Evolutionary conservation across 2,888 invertebrate species (phyloP).

Genomic region (Encarsia formosa): DNA sequence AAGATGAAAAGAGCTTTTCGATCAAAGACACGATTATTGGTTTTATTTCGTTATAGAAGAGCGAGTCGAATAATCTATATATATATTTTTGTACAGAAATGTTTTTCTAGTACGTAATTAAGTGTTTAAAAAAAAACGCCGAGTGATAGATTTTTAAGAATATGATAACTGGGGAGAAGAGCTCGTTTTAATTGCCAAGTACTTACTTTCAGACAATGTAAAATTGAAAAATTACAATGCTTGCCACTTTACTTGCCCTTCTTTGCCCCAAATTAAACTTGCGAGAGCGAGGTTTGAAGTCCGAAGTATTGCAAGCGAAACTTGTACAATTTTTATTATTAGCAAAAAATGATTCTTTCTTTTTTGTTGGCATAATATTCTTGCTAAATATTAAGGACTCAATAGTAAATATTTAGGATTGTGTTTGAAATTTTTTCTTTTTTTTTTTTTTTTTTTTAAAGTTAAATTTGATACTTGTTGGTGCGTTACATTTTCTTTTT

Average conservation of each 20-base stretch:
- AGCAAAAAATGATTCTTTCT: constrained; percentile 1
- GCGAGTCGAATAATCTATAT: constrained; percentile 31
- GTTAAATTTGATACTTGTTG: constrained; percentile 6
- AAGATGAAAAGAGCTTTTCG: constrained; percentile 6
- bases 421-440: constrained; percentile 13
- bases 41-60: constrained; percentile 12
- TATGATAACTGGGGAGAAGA: constrained; percentile 25
- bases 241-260: constrained; percentile 43
- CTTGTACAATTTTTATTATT: constrained; percentile 6
- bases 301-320: constrained; percentile 3
- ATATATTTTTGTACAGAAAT: constrained; percentile 50
- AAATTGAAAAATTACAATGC: constrained; percentile 23
- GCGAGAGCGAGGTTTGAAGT: neutral
- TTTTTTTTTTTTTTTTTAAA: neutral
- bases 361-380: no score
- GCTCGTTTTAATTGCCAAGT: constrained; percentile 36
- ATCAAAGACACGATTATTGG: constrained; percentile 8
- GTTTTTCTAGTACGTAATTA: constrained; percentile 44
- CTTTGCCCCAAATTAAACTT: constrained; percentile 9
- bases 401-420: constrained; percentile 3
- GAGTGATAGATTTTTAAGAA: constrained; percentile 34
- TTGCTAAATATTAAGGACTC: constrained; percentile 4
- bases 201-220: constrained; percentile 34
- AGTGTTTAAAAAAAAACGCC: constrained; percentile 36
- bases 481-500: no score